These are phyloP conservation scores for Hyperopisus bebe DNA, from an alignment of 2,113 vertebrate species.

Conservation along the genomic window DNA sequence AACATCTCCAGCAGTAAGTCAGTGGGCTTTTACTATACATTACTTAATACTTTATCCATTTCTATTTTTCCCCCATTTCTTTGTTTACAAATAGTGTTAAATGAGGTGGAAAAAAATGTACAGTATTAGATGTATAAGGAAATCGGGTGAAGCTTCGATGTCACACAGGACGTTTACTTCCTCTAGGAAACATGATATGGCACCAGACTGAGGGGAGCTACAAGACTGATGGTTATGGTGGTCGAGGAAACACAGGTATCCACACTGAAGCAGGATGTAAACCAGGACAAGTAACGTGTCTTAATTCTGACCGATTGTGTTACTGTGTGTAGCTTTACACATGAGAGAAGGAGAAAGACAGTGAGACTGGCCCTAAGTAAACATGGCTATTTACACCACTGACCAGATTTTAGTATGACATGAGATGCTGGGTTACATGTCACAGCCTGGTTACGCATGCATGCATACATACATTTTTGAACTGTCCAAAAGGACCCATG, in stretches of 20 bases:
- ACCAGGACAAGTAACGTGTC: constrained; percentile 62
- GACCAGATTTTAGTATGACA: constrained; percentile 46
- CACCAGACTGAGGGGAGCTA: constrained; percentile 66
- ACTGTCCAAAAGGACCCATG: constrained; percentile 53
- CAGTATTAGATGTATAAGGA: constrained; percentile 55
- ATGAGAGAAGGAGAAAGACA: not conserved
- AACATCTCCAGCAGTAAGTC: constrained; percentile 64
- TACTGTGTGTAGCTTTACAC: not conserved
- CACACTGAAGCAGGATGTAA: constrained; percentile 60
- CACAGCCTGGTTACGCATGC: constrained; percentile 70
- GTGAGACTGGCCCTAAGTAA: constrained; percentile 29
- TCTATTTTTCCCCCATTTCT: constrained; percentile 44
- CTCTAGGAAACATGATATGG: constrained; percentile 56
- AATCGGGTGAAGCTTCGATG: constrained; percentile 44
- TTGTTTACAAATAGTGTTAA: constrained; percentile 62
- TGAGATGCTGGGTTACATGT: constrained; percentile 53
- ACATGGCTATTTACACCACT: constrained; percentile 52
- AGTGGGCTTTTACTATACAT: constrained; percentile 65
- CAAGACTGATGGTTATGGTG: constrained; percentile 34
- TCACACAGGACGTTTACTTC: not conserved
- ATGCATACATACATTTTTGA: constrained; percentile 55
- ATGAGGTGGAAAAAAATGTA: constrained; percentile 49
- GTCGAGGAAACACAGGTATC: constrained; percentile 54
- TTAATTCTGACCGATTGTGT: constrained; percentile 63
- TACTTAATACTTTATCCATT: constrained; percentile 44